Percentiles rank a stretch among this genome's conserved stretches.
phyloP scores from a whole-genome alignment of 2,113 vertebrate genomes.

The Ondatra zibethicus region DNA sequence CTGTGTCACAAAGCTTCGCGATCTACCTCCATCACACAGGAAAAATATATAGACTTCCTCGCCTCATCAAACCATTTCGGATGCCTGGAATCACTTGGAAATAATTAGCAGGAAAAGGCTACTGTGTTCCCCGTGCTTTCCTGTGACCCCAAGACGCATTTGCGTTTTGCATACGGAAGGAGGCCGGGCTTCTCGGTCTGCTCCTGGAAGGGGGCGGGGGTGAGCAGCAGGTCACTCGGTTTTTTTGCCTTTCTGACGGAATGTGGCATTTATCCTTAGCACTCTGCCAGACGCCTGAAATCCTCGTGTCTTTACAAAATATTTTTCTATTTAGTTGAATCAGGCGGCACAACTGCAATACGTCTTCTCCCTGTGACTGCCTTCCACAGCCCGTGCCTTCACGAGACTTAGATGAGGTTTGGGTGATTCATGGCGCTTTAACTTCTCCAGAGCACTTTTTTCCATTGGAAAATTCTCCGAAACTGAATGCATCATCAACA shows the following conservation, averaged over 20 bases:
- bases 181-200: background rate
- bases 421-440: conserved; percentile 90
- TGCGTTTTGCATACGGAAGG: background rate
- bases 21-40: background rate
- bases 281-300: conserved; percentile 77
- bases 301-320: conserved; percentile 85
- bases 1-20: background rate
- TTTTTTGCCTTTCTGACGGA: conserved; percentile 66
- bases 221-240: conserved; percentile 59
- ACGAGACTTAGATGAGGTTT: conserved; percentile 88
- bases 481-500: conserved; percentile 91
- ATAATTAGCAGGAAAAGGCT: background rate
- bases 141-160: background rate
- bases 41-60: conserved; percentile 14
- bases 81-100: conserved; percentile 1
- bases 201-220: background rate
- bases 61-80: background rate
- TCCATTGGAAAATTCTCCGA: conserved; percentile 90
- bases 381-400: conserved; percentile 85
- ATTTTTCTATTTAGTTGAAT: conserved; percentile 86
- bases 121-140: background rate
- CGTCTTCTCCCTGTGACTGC: conserved; percentile 83
- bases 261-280: conserved; percentile 81
- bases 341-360: conserved; percentile 83
- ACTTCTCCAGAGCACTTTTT: conserved; percentile 87